Percentiles rank a stretch among this genome's conserved stretches.
These are phyloP conservation scores for Cuniculus paca DNA, from an alignment of 2,797 vertebrate genomes.

Conservation along the genomic window DNA sequence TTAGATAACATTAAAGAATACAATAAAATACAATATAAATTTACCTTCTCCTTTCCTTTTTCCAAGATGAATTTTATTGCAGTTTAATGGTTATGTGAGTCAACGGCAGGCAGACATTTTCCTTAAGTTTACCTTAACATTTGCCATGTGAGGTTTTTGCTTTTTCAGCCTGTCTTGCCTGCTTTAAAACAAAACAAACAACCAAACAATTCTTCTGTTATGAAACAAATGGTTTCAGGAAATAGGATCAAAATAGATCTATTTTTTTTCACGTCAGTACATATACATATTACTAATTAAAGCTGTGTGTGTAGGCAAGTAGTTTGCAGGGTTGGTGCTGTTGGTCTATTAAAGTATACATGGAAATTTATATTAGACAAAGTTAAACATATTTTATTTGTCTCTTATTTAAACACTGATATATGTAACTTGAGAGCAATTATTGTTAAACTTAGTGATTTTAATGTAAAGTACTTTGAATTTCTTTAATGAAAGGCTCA, in stretches of 20 bases:
- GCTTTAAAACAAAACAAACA: constrained; percentile 30
- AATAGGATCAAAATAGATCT: neutral
- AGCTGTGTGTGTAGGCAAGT: neutral
- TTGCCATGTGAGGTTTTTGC: constrained; percentile 73
- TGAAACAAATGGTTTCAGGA: constrained; percentile 9
- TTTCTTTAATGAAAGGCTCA: neutral
- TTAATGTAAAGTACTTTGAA: constrained; percentile 16
- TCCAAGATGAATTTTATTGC: constrained; percentile 59
- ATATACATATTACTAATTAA: neutral
- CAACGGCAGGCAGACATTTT: constrained; percentile 71
- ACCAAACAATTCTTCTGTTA: neutral
- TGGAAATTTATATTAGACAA: constrained; percentile 15
- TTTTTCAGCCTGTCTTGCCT: constrained; percentile 75
- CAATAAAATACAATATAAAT: constrained; percentile 70
- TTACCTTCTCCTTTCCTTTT: constrained; percentile 53
- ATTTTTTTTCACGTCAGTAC: neutral
- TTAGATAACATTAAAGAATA: constrained; percentile 80
- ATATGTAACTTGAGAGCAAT: neutral
- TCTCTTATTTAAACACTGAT: neutral
- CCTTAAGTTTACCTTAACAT: constrained; percentile 79
- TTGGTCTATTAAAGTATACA: neutral
- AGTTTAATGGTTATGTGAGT: constrained; percentile 62
- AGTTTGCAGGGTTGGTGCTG: neutral
- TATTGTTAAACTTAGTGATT: neutral
- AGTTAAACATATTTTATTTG: constrained; percentile 33